phyloP scores from a whole-genome alignment of 2,113 vertebrate genomes.

The rabbit (Oryctolagus cuniculus) region DNA sequence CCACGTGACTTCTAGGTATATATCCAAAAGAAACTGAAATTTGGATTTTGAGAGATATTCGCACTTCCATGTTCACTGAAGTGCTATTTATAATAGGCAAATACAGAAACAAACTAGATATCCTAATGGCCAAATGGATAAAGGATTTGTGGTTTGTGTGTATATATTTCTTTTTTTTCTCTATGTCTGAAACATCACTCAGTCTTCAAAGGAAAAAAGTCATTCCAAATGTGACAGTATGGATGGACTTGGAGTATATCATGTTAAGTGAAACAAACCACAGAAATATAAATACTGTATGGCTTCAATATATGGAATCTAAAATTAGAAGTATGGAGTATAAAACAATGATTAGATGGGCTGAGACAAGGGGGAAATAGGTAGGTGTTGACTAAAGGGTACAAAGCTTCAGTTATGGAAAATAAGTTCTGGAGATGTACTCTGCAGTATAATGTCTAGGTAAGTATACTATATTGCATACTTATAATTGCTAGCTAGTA shows the following conservation, averaged over 20 bases:
- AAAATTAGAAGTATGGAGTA: too few relatives aligned
- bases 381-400: background rate
- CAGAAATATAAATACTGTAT: background rate
- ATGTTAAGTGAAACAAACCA: background rate
- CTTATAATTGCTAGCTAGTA: background rate
- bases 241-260: background rate
- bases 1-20: too few relatives aligned
- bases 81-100: background rate
- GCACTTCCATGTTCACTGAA: background rate
- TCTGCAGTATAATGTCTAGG: background rate
- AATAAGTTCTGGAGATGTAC: background rate
- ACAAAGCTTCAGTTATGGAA: background rate
- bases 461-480: background rate
- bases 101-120: background rate
- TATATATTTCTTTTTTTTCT: too few relatives aligned
- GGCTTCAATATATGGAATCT: background rate
- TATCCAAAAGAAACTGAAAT: background rate
- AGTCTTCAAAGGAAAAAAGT: background rate
- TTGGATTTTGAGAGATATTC: background rate
- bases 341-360: too few relatives aligned
- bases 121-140: background rate
- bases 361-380: background rate
- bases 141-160: too few relatives aligned
- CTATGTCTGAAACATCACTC: background rate
- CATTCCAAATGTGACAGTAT: too few relatives aligned